Evolutionary conservation across 2,113 vertebrate species (phyloP).

Genomic region (Alethe diademata): DNA sequence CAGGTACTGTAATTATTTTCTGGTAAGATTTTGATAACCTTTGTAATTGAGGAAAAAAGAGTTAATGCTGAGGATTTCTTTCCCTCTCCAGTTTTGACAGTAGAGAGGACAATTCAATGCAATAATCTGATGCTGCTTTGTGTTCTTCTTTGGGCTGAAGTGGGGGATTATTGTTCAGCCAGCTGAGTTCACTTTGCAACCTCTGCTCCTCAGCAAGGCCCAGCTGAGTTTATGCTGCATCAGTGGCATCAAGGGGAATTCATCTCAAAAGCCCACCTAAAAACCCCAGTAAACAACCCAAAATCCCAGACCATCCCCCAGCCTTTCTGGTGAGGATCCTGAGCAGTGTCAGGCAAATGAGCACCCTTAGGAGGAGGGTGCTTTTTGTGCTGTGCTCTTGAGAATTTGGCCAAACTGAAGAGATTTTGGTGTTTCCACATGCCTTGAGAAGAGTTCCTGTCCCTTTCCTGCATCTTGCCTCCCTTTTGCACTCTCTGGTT

Average conservation of each 20-base stretch:
- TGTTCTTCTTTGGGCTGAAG: neutral
- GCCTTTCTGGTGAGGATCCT: neutral
- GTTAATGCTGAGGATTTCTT: neutral
- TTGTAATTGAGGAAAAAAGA: neutral
- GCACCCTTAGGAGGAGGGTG: neutral
- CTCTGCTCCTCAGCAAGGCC: neutral
- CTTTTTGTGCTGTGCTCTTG: neutral
- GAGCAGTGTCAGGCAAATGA: accelerated
- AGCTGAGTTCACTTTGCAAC: neutral
- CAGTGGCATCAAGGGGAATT: neutral
- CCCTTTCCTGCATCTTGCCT: neutral
- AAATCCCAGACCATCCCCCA: neutral
- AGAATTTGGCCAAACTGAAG: neutral
- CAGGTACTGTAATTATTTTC: constrained; percentile 77
- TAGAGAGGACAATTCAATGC: neutral
- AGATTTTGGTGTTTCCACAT: neutral
- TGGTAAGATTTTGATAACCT: neutral
- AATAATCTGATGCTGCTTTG: neutral
- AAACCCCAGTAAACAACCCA: neutral
- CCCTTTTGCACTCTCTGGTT: neutral
- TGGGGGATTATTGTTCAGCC: neutral
- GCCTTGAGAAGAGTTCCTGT: neutral
- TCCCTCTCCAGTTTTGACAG: neutral
- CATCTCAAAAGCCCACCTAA: neutral
- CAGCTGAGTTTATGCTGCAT: neutral